Conservation (phyloP, 2,113 vertebrate genomes). For the Chionis minor region DNA sequence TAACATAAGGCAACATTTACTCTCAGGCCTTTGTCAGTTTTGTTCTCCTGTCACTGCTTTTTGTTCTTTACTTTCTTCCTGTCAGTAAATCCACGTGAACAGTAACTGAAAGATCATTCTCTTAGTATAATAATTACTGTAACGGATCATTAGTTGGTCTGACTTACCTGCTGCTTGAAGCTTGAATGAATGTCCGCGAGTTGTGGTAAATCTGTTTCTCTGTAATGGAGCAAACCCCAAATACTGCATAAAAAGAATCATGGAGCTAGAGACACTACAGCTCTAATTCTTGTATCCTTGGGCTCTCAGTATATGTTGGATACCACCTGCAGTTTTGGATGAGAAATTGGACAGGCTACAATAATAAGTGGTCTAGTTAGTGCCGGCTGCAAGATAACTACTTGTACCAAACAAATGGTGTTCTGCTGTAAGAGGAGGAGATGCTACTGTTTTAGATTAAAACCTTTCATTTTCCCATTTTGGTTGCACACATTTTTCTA, state of each 20-base stretch:
- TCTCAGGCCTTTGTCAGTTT: neutral
- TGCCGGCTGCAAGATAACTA: neutral
- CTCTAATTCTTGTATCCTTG: conserved; percentile 49
- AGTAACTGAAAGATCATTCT: conserved; percentile 9
- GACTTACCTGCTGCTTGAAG: conserved; percentile 32
- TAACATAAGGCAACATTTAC: neutral
- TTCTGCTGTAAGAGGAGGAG: neutral
- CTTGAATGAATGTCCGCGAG: neutral
- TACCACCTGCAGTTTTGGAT: conserved; percentile 1
- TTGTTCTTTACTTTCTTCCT: neutral
- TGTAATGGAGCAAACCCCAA: neutral
- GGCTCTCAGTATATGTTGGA: conserved; percentile 6
- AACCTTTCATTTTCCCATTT: neutral
- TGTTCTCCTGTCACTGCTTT: neutral
- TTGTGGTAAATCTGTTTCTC: conserved; percentile 26
- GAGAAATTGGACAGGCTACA: conserved; percentile 23
- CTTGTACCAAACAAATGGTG: neutral
- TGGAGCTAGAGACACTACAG: neutral
- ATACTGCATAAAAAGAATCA: neutral
- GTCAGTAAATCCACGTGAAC: conserved; percentile 14
- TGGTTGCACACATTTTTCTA: neutral
- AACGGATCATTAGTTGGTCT: neutral
- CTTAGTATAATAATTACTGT: conserved; percentile 15
- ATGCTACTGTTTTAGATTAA: neutral
- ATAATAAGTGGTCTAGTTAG: conserved; percentile 42